Evolutionary conservation across 2,797 vertebrate species (phyloP), one percentile per base, ranked within the genome.

Genomic region (Rhyacichthys aspro): DNA sequence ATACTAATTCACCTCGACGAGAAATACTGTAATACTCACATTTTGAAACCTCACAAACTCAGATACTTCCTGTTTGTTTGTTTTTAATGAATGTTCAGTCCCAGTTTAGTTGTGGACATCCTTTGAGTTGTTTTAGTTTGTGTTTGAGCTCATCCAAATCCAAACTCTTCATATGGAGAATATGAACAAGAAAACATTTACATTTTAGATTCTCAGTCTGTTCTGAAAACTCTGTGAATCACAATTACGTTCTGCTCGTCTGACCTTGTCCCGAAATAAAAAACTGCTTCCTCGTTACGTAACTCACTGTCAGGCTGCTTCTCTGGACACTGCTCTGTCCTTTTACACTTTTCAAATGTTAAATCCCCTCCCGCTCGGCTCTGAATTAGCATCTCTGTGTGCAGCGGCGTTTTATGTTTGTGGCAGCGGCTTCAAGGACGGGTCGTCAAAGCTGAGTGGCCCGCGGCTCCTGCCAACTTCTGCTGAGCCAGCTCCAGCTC

Each of bases 391-490:
- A 2, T 18, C 32, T 16, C 54, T 8, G 33, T 9, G n/a, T 14
- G 36, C 10, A 56, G 41, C 36, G 39, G 41, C 53, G 5, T 50
- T 46, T 62, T 34, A 5, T 54, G 47, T 42, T 67, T 28, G 62
- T 57, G 58, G 50, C 54, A 55, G 61, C n/a, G 11, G 37, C 44
- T 67, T 36, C 67, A 74, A 75, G 76, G 67, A 78, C 46, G 63
- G 64, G 64, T 75, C 56, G 12, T 79, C 78, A 73, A 43, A 81
- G 63, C 54, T 41, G 53, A 81, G 56, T 33, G 56, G 45, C 57
- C 64, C 32, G 54, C 62, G 19, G 18, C 11, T 6, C 59, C 49
- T 28, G 55, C 69, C 68, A 78, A 75, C 68, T 71, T 84, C 49
- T 69, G 65, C 77, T 67, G 71, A 50, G 50, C 39, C 63, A 72